phyloP scores from a whole-genome alignment of 2,113 vertebrate genomes.

The Willisornis vidua region DNA sequence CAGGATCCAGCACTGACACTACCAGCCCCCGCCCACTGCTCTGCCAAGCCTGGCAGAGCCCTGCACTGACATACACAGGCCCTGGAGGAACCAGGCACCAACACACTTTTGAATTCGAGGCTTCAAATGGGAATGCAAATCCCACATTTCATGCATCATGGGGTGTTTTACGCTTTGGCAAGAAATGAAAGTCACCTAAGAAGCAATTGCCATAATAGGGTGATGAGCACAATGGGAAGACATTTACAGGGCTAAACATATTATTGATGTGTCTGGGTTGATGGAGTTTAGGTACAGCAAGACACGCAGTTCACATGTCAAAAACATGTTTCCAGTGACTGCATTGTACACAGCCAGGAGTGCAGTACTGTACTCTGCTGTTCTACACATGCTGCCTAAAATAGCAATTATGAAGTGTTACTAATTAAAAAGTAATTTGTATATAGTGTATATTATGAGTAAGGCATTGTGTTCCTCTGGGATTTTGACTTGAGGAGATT shows the following conservation, averaged over 20 bases:
- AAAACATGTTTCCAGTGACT: background rate
- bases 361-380: background rate
- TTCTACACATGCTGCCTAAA: background rate
- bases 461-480: background rate
- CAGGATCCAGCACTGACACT: accelerated
- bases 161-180: slow-evolving; percentile 53
- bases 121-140: slow-evolving; percentile 56
- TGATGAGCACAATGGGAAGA: slow-evolving; percentile 38
- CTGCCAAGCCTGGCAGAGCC: background rate
- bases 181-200: slow-evolving; percentile 63
- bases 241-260: background rate
- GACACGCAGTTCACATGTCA: background rate
- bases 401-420: background rate
- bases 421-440: background rate
- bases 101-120: background rate
- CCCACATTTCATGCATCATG: slow-evolving; percentile 57
- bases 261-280: background rate
- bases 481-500: background rate
- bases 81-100: background rate
- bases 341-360: background rate
- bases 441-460: background rate
- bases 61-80: background rate
- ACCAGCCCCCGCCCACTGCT: accelerated
- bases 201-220: slow-evolving; percentile 12
- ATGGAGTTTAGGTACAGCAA: background rate